Evolutionary conservation across 1,140 invertebrate genomes (phyloP).

Genomic region (Plectus sambesii): DNA sequence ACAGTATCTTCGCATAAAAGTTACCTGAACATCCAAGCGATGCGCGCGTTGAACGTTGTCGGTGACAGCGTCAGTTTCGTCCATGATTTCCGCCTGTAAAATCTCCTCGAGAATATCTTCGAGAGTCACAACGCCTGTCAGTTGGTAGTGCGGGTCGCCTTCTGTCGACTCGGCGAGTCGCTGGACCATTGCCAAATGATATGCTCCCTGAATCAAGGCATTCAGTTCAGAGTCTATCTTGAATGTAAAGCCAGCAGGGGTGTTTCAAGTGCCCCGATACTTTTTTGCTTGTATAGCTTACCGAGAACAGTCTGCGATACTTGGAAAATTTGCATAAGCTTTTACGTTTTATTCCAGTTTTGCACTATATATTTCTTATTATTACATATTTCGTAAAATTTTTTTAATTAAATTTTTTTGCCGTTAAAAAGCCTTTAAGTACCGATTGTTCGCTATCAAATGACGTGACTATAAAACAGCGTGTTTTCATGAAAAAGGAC

Average conservation of each 20-base stretch:
- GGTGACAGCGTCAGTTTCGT: slow-evolving; percentile 43
- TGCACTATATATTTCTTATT: too few species aligned
- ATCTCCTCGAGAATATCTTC: slow-evolving; percentile 53
- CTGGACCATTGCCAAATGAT: slow-evolving; percentile 28
- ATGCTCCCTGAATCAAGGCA: too few species aligned
- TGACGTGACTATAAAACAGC: neutral
- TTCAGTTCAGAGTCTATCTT: too few species aligned
- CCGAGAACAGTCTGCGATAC: too few species aligned
- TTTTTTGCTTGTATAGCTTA: too few species aligned
- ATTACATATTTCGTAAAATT: too few species aligned
- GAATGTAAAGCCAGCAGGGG: too few species aligned
- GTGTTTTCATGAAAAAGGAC: neutral
- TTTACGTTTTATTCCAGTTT: too few species aligned
- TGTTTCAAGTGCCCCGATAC: too few species aligned
- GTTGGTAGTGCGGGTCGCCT: slow-evolving; percentile 49
- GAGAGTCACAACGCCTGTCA: slow-evolving; percentile 51
- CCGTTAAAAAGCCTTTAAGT: neutral
- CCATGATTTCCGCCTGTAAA: slow-evolving; percentile 51
- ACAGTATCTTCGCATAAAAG: slow-evolving; percentile 8
- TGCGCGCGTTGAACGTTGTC: slow-evolving; percentile 23
- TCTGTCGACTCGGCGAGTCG: slow-evolving; percentile 31
- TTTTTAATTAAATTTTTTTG: too few species aligned
- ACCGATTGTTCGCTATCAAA: neutral
- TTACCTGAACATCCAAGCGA: slow-evolving; percentile 14
- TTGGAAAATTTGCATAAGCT: slow-evolving; percentile 10